Evolutionary conservation across 2,113 vertebrate species (phyloP).

Genomic region (Petroica traversi): DNA sequence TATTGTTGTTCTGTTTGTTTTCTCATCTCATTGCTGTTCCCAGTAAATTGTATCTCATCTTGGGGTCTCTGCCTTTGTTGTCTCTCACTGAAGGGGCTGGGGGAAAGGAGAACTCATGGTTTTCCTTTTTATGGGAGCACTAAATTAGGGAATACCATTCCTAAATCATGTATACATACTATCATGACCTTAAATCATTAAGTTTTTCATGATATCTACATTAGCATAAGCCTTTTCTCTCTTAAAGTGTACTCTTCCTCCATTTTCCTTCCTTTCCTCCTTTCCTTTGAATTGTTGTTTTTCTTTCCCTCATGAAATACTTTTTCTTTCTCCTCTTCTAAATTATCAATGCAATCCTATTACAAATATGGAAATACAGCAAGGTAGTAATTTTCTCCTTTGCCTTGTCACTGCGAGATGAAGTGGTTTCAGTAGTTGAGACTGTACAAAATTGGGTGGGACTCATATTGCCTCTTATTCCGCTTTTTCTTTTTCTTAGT

Average conservation of each 20-base stretch:
- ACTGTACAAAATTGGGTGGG: background rate
- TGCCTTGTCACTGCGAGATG: fast-evolving
- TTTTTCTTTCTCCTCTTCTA: background rate
- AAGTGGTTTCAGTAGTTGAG: background rate
- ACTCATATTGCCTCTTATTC: background rate
- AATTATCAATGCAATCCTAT: background rate
- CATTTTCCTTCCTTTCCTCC: background rate
- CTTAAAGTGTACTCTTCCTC: background rate
- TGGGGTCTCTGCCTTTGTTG: background rate
- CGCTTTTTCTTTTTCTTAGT: background rate
- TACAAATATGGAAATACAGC: background rate
- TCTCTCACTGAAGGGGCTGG: background rate
- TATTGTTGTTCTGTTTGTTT: background rate
- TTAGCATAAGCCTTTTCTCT: background rate
- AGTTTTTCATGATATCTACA: background rate
- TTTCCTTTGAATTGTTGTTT: background rate
- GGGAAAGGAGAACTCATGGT: fast-evolving
- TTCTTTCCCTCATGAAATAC: background rate
- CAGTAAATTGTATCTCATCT: background rate
- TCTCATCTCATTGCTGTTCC: background rate
- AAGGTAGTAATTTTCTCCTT: background rate
- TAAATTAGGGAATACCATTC: background rate
- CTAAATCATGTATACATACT: background rate
- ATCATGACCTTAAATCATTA: background rate
- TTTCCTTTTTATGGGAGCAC: background rate